Evolutionary conservation across 2,888 invertebrate genomes (phyloP).

Genomic region (Nomada ferruginata): DNA sequence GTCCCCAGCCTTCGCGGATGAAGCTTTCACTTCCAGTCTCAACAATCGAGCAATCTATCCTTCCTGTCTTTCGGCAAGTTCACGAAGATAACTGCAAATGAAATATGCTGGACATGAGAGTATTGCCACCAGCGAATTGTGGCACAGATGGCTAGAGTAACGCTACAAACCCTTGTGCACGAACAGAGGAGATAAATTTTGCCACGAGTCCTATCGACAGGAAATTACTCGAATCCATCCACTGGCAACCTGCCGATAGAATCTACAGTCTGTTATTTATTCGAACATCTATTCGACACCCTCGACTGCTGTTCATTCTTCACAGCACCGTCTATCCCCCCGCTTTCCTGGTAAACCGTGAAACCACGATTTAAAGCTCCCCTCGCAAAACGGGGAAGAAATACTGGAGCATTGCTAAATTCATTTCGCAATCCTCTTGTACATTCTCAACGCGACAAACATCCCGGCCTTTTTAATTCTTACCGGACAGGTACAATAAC

Average conservation of each 20-base stretch:
- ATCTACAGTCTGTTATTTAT: conserved; percentile 48
- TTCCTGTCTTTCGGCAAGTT: too few species aligned
- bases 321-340: conserved; percentile 16
- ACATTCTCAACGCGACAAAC: background rate
- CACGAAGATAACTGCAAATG: background rate
- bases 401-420: conserved; percentile 7
- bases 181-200: conserved; percentile 24
- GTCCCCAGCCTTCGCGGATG: conserved; percentile 8
- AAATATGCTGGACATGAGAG: background rate
- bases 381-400: background rate
- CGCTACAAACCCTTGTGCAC: background rate
- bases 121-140: background rate
- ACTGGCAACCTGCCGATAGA: conserved; percentile 18
- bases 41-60: background rate
- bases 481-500: background rate
- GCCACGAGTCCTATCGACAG: conserved; percentile 20
- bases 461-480: background rate
- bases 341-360: background rate
- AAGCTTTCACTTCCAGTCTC: conserved; percentile 18
- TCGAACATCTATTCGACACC: conserved; percentile 29
- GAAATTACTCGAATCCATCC: conserved; percentile 37
- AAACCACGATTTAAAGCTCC: conserved; percentile 37
- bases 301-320: background rate
- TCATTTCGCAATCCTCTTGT: background rate
- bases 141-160: background rate